phyloP scores from a whole-genome alignment of 2,797 vertebrate genomes.

The Hybognathus amarus region DNA sequence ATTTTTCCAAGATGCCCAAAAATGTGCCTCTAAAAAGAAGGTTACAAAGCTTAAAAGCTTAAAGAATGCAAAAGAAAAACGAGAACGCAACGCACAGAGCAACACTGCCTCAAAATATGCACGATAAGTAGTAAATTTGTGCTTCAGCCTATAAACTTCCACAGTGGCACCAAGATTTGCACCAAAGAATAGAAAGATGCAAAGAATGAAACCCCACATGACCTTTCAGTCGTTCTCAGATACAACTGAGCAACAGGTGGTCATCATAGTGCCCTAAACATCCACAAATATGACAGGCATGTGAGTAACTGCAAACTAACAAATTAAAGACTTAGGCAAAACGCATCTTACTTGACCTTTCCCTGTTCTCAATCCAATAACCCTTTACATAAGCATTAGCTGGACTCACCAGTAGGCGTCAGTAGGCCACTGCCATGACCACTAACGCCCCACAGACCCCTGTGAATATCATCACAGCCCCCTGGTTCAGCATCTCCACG shows the following conservation, averaged over 20 bases:
- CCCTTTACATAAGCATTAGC: background rate
- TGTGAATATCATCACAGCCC: slow-evolving; percentile 87
- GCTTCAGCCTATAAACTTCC: background rate
- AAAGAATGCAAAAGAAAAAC: background rate
- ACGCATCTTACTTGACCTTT: background rate
- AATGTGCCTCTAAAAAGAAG: background rate
- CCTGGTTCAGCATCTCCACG: slow-evolving; percentile 83
- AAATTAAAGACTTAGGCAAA: slow-evolving; percentile 5
- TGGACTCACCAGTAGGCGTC: slow-evolving; percentile 92
- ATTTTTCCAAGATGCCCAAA: slow-evolving; percentile 27
- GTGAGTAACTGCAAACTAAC: background rate
- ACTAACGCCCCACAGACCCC: slow-evolving; percentile 87
- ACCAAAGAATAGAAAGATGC: background rate
- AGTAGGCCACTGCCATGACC: slow-evolving; percentile 89
- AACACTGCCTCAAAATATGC: background rate
- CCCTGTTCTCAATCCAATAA: slow-evolving; percentile 18
- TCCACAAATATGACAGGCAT: background rate
- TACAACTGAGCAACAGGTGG: background rate
- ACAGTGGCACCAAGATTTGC: background rate
- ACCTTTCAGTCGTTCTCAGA: background rate
- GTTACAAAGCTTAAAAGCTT: background rate
- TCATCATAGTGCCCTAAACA: background rate
- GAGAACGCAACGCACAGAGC: background rate
- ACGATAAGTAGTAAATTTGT: background rate
- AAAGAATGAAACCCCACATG: background rate